Evolutionary conservation across 2,797 vertebrate species (phyloP).

Genomic region (Crax fasciolata): DNA sequence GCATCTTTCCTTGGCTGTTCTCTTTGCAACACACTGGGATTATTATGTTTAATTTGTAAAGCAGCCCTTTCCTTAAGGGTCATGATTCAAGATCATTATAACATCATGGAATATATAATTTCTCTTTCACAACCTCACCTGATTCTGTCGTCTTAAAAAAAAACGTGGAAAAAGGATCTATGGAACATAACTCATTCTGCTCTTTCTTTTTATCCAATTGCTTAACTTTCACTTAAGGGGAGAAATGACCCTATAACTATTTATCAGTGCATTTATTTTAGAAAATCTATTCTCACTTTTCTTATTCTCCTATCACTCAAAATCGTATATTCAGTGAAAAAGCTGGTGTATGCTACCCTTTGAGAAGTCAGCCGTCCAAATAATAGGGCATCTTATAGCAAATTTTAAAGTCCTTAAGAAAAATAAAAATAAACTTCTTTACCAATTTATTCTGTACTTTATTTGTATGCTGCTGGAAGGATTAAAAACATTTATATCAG

Average conservation of each 20-base stretch:
- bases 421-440: neutral
- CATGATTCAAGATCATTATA: neutral
- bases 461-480: neutral
- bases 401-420: neutral
- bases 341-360: neutral
- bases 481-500: neutral
- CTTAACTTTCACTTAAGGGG: neutral
- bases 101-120: neutral
- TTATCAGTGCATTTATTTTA: neutral
- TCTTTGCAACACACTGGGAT: neutral
- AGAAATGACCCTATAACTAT: neutral
- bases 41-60: neutral
- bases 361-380: neutral
- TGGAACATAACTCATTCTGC: neutral
- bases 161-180: neutral
- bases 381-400: neutral
- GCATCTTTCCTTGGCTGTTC: neutral
- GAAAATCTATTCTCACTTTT: neutral
- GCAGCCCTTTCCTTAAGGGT: neutral
- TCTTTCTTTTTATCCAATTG: neutral
- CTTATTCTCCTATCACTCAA: neutral
- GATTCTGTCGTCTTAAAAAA: neutral
- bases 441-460: neutral
- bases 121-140: neutral
- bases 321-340: neutral